Conservation (phyloP, 2,797 vertebrate species). For the Chaetodon trifasciatus region DNA sequence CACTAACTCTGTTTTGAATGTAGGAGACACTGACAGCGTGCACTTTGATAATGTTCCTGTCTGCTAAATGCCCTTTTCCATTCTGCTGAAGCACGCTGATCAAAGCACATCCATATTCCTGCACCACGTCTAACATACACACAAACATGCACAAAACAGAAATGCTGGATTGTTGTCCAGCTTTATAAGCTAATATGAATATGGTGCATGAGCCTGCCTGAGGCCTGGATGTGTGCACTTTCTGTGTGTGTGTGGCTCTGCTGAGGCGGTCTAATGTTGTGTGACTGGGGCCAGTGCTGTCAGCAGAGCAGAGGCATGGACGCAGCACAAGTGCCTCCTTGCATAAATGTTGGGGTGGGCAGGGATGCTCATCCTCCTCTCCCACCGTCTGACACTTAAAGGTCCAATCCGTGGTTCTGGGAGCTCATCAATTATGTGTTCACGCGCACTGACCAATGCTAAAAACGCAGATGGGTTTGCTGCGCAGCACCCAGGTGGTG, state of each 20-base stretch:
- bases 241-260: constrained; percentile 61
- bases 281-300: constrained; percentile 85
- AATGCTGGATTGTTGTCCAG: constrained; percentile 62
- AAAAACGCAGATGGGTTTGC: constrained; percentile 14
- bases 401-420: constrained; percentile 50
- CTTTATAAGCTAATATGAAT: constrained; percentile 72
- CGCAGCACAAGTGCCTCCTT: constrained; percentile 86
- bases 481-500: constrained; percentile 13
- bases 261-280: constrained; percentile 81
- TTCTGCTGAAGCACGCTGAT: constrained; percentile 46
- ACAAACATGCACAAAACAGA: constrained; percentile 36
- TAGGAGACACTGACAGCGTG: background rate
- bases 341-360: constrained; percentile 74
- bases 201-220: constrained; percentile 66
- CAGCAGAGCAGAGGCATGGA: constrained; percentile 86
- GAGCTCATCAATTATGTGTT: constrained; percentile 61
- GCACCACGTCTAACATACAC: constrained; percentile 13
- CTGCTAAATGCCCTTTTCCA: constrained; percentile 49
- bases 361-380: constrained; percentile 67
- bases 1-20: constrained; percentile 11
- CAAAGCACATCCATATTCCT: constrained; percentile 27
- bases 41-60: constrained; percentile 28
- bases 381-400: constrained; percentile 68
- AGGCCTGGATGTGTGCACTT: constrained; percentile 55
- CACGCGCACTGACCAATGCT: constrained; percentile 14